Evolutionary conservation across 2,888 invertebrate genomes (phyloP).

Genomic region (Tinea semifulvella): DNA sequence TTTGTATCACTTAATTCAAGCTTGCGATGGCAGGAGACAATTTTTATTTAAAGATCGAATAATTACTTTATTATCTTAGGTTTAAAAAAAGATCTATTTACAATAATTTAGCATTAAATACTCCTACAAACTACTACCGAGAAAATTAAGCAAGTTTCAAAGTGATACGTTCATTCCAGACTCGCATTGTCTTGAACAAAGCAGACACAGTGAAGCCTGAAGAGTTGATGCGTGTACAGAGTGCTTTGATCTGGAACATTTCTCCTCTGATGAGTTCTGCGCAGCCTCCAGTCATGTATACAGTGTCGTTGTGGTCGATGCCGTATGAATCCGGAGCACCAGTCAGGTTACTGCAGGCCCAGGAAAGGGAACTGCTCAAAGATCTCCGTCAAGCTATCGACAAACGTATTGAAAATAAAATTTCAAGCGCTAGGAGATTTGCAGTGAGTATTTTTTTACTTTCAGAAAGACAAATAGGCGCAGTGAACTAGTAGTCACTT

Average conservation of each 20-base stretch:
- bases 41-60: too few species aligned
- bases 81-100: too few species aligned
- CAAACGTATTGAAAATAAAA: slow-evolving; percentile 92
- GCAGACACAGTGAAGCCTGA: slow-evolving; percentile 93
- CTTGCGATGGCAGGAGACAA: too few species aligned
- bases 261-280: slow-evolving; percentile 96
- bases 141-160: too few species aligned
- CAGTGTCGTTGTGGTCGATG: slow-evolving; percentile 87
- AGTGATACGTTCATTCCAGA: slow-evolving; percentile 68
- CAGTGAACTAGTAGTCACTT: too few species aligned
- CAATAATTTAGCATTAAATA: too few species aligned
- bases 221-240: slow-evolving; percentile 92
- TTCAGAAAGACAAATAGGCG: too few species aligned
- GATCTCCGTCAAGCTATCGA: slow-evolving; percentile 88
- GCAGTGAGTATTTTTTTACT: slow-evolving; percentile 71
- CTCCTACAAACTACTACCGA: too few species aligned
- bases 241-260: slow-evolving; percentile 95
- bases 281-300: slow-evolving; percentile 93
- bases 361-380: slow-evolving; percentile 86
- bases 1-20: too few species aligned
- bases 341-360: slow-evolving; percentile 81
- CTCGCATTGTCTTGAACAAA: slow-evolving; percentile 93
- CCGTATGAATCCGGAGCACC: slow-evolving; percentile 86
- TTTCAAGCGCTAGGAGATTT: slow-evolving; percentile 92
- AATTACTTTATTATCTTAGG: too few species aligned